These are phyloP conservation scores for Drosophila jambulina DNA, from an alignment of 1,140 invertebrate species.

Conservation along the genomic window DNA sequence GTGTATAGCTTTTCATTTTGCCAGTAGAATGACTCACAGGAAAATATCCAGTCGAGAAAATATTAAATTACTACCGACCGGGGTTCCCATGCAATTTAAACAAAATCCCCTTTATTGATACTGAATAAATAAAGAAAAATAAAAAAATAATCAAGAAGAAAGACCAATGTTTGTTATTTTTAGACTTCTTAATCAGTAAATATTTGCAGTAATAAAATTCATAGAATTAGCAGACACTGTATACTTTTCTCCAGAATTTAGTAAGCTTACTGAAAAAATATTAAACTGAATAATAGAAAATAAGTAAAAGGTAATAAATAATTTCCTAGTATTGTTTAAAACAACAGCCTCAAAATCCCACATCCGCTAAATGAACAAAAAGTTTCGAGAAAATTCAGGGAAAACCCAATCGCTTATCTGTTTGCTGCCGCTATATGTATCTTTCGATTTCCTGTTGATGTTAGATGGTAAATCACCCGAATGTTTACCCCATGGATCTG, in stretches of 20 bases:
- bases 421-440: conserved; percentile 20
- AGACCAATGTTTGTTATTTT: conserved; percentile 2
- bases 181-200: not conserved
- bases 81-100: not conserved
- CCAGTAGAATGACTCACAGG: not conserved
- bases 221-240: not conserved
- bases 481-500: conserved; percentile 25
- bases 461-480: conserved; percentile 15
- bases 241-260: not conserved
- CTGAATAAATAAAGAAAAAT: not conserved
- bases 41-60: not conserved
- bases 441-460: conserved; percentile 40
- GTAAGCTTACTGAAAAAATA: not conserved
- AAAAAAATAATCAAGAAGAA: not conserved
- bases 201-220: not conserved
- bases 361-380: conserved; percentile 6
- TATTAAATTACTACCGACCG: not conserved
- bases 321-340: conserved; percentile 4
- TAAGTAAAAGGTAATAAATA: not conserved
- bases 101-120: not conserved
- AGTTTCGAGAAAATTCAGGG: conserved; percentile 18
- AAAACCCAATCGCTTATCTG: conserved; percentile 19
- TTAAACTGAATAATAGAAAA: not conserved
- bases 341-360: not conserved
- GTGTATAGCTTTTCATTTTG: not conserved